Evolutionary conservation across 2,113 vertebrate genomes (phyloP).

Genomic region (Thalassoma bifasciatum): DNA sequence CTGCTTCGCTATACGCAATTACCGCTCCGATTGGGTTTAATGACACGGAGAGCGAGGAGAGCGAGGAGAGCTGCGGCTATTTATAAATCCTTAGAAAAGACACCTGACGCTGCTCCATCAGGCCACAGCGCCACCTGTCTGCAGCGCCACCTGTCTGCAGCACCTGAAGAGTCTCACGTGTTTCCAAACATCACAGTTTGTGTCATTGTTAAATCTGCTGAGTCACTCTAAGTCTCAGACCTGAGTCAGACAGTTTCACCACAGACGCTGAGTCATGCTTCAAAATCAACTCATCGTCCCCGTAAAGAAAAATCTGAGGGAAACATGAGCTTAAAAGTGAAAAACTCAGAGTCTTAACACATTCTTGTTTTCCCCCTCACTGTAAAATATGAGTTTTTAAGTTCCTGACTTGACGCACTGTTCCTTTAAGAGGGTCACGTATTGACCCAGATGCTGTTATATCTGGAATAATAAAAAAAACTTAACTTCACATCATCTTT

Average conservation of each 20-base stretch:
- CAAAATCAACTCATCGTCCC: no score
- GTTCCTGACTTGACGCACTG: no score
- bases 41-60: slow-evolving; percentile 72
- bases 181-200: slow-evolving; percentile 4
- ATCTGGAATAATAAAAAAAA: no score
- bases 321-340: no score
- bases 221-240: slow-evolving; percentile 2
- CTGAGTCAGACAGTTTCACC: not conserved
- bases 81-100: slow-evolving; percentile 74
- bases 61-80: slow-evolving; percentile 74
- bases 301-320: no score
- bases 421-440: no score
- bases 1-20: slow-evolving; percentile 78
- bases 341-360: no score
- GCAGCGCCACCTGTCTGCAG: slow-evolving; percentile 1
- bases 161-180: not conserved
- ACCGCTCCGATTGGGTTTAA: slow-evolving; percentile 78
- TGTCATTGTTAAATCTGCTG: slow-evolving; percentile 10
- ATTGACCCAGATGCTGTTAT: no score
- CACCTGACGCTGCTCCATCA: slow-evolving; percentile 73
- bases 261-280: no score
- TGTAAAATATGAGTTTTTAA: no score
- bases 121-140: slow-evolving; percentile 42
- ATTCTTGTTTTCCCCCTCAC: not conserved
- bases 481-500: no score